Evolutionary conservation across 2,113 vertebrate species (phyloP).

Genomic region (Chlamydotis undulata): DNA sequence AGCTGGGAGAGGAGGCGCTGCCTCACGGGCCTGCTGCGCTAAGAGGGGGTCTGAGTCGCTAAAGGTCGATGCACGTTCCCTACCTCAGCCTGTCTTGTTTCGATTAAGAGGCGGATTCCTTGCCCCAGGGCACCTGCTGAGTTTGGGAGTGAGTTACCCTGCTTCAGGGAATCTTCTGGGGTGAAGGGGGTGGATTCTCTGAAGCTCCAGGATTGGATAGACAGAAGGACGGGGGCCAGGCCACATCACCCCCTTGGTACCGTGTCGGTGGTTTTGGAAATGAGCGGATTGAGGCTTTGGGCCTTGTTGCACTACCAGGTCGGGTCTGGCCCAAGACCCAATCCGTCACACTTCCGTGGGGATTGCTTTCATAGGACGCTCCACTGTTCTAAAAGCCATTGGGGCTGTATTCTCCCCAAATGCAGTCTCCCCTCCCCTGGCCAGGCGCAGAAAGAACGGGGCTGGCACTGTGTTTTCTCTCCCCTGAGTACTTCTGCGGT

Average conservation of each 20-base stretch:
- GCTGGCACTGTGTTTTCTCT: not conserved
- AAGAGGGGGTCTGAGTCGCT: not conserved
- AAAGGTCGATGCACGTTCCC: slow-evolving; percentile 55
- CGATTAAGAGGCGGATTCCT: slow-evolving; percentile 35
- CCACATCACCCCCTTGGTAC: not conserved
- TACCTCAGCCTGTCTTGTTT: slow-evolving; percentile 73
- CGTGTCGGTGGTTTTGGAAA: not conserved
- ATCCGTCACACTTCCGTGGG: slow-evolving; percentile 11
- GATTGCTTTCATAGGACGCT: slow-evolving; percentile 26
- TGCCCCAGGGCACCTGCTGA: slow-evolving; percentile 46
- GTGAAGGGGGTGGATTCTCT: not conserved
- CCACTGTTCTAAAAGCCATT: slow-evolving; percentile 68
- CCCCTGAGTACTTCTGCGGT: not conserved
- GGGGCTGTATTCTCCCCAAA: slow-evolving; percentile 43
- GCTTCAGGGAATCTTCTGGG: not conserved
- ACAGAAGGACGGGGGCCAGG: not conserved
- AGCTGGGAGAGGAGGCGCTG: slow-evolving; percentile 22
- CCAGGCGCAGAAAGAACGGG: not conserved
- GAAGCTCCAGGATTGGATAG: not conserved
- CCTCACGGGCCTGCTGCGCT: not conserved
- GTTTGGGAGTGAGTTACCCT: not conserved
- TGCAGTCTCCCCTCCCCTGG: not conserved
- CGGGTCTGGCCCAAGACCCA: slow-evolving; percentile 45
- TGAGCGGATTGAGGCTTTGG: slow-evolving; percentile 42
- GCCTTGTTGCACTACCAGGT: slow-evolving; percentile 62